Base-by-base conservation (phyloP, 1,140 invertebrate species). In the Drosophila micromelanica region DNA sequence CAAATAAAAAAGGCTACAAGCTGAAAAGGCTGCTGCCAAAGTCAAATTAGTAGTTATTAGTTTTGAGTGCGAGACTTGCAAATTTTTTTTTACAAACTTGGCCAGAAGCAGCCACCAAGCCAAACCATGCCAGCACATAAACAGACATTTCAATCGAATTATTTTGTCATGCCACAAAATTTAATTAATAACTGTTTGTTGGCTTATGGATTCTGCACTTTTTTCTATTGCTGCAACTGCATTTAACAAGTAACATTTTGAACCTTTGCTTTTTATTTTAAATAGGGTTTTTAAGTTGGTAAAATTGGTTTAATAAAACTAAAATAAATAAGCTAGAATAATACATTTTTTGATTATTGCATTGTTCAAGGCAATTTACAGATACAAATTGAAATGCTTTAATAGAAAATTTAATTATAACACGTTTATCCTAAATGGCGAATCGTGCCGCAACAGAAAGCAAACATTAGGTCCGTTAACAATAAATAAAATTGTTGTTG, bases 41-140 rank as follows among this genome's bases (percentile, higher is more conserved):
- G 20, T 13, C 69, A 72, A 72, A 87, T 87, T 89, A 89, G 77
- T 89, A 89, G 82, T 87, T 87, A 87, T 87, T 89, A 89, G 84
- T 87, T 87, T 71, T 82, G 71, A 80, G 78, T 87, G 78, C 70
- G 32, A 64, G 71, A 80, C 49, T 63, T 51, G 71, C 70, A 3
- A 40, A 1, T 49, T 7, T 17, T 48, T 75, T 74, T 52, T 11
- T 15, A 20, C 2, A 43, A 69, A 51, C 48, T 46, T 57, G 46
- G 30, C 27, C 48, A 17, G 13, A 57, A 45, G 13, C 45, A 43
- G n/a, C n/a, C n/a, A 30, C 35, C 7, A 5, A 20, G 11, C 57
- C 15, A 42, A 49, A 30, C n/a, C 45, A 43, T 45, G 55, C 23
- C 55, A 42, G 15, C 45, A 32, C 13, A 71, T 70, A 70, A 63